Evolutionary conservation across 2,888 invertebrate genomes (phyloP).

Genomic region (Endomychus coccineus): DNA sequence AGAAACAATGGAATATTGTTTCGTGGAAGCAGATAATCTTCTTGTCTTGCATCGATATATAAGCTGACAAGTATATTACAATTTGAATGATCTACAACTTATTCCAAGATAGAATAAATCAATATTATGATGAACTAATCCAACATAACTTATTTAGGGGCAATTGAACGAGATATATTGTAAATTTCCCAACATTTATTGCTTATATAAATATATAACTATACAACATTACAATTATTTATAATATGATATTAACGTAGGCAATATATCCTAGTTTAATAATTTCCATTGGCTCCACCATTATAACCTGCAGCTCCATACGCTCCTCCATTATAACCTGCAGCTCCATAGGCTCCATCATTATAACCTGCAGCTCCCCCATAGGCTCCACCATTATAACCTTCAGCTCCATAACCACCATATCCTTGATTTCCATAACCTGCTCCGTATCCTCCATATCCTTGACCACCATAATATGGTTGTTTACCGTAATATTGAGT

Average conservation of each 20-base stretch:
- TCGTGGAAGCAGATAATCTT: no score
- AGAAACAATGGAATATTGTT: no score
- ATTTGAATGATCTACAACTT: no score
- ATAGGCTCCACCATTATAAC: slow-evolving; percentile 5
- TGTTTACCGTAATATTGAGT: slow-evolving; percentile 3
- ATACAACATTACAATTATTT: no score
- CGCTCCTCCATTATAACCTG: slow-evolving; percentile 11
- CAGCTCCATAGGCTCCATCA: slow-evolving; percentile 5
- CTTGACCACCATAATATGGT: slow-evolving; percentile 13
- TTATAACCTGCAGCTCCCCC: slow-evolving; percentile 6
- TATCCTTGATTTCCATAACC: slow-evolving; percentile 12
- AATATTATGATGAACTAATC: no score
- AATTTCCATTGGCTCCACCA: slow-evolving; percentile 6
- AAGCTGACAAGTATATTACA: no score
- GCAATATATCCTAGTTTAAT: background rate
- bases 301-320: slow-evolving; percentile 5
- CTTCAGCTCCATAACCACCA: slow-evolving; percentile 6
- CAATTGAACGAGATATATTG: no score
- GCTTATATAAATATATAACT: no score
- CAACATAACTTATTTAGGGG: no score
- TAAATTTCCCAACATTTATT: no score
- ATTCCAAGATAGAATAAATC: no score
- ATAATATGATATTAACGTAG: background rate
- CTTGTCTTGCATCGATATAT: no score
- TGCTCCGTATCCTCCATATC: slow-evolving; percentile 5